phyloP scores from a whole-genome alignment of 1,140 invertebrate genomes.

The Drosophila persimilis region DNA sequence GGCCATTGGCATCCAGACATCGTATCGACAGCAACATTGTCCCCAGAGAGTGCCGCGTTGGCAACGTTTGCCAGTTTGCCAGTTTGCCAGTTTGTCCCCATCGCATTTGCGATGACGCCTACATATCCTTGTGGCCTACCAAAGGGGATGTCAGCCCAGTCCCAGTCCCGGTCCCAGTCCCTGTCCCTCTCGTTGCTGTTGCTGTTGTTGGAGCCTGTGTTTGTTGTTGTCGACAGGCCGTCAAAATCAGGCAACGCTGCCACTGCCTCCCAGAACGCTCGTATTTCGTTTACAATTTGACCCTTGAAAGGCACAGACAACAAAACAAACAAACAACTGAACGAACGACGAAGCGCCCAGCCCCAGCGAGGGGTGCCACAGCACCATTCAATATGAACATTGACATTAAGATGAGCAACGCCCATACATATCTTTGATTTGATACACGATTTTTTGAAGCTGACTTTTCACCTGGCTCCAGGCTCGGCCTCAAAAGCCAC shows the following conservation, averaged over 20 bases:
- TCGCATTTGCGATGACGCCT: constrained; percentile 53
- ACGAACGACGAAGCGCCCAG: constrained; percentile 1
- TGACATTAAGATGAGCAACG: no score
- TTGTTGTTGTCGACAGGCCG: constrained; percentile 60
- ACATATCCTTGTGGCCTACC: constrained; percentile 59
- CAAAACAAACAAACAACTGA: constrained; percentile 40
- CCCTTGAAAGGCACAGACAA: constrained; percentile 65
- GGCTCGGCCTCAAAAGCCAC: no score
- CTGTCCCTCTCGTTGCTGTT: constrained; percentile 10
- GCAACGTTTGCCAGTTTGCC: constrained; percentile 15
- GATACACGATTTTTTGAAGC: no score
- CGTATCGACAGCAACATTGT: constrained; percentile 75
- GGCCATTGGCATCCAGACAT: constrained; percentile 43
- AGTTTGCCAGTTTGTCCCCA: constrained; percentile 15
- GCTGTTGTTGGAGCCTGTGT: constrained; percentile 19
- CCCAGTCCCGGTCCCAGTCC: background rate
- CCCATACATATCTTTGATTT: no score
- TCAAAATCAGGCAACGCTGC: constrained; percentile 64
- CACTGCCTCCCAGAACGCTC: constrained; percentile 48
- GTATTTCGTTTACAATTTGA: constrained; percentile 77
- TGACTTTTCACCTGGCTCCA: no score
- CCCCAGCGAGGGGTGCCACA: constrained; percentile 28
- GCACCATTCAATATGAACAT: background rate
- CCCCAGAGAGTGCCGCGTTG: constrained; percentile 43
- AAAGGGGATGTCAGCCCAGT: constrained; percentile 41